Base-by-base conservation (phyloP, 37 sponge, comb jelly and placozoan species). In the Hormiphora californensis region DNA sequence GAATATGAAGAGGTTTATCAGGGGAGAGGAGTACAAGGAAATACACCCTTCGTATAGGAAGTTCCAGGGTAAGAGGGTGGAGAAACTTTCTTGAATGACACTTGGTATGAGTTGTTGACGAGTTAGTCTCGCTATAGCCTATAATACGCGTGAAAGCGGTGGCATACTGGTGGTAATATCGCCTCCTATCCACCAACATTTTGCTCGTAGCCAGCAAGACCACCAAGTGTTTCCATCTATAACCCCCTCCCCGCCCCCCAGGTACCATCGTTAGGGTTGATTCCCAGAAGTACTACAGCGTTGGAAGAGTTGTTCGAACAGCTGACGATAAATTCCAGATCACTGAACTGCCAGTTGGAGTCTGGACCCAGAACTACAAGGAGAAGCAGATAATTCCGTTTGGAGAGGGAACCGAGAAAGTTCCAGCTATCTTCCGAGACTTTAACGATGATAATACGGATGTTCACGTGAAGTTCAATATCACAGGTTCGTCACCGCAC, bases 401-500 rank as follows among this genome's bases (percentile, higher is more conserved):
- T 93, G 91, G 93, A 12, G 90, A 93, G 54, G 98, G 98, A 25
- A 90, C 61, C 15, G 98, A 97, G 85, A 97, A 97, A 88, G 36
- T 53, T 0, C 87, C 43, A 30, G 89, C 94, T 11, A 93, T 89
- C 69, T 93, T 95, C 67, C 21, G 35, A 38, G 93, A 97, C 87
- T 97, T 94, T 89, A 89, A 87, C 89, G 98, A 94, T 89, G 94
- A 97, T 54, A 95, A 97, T 89, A 97, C 98, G 0, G 98, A 97
- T 85, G 90, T 92, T 0, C 93, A 94, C 19, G 98, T 97, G 32
- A 93, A 81, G 91, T 97, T 97, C 89, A 90, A 94, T 40, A 90
- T 94, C 31, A 93, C 91, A 61, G 62, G 94, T 65, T 36, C 62
- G 12, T 46, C 12, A 17, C 12, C 51, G 51, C 51, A 46, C 12